Conservation (phyloP, 2,888 invertebrate species). For the Callyntrura guangdongensis region DNA sequence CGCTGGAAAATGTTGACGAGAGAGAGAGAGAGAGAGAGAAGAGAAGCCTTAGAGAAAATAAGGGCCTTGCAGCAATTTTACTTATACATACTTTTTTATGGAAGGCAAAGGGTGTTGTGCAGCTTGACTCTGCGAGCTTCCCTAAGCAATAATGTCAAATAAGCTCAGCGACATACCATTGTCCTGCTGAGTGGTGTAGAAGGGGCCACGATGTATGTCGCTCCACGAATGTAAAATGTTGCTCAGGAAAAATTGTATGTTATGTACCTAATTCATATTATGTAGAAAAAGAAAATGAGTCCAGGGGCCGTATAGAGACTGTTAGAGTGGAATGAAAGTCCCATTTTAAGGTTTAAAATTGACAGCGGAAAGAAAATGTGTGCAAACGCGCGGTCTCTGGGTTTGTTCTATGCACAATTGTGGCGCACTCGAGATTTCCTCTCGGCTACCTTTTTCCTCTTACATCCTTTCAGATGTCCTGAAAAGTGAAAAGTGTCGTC, state of each 20-base stretch:
- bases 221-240: background rate
- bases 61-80: background rate
- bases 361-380: constrained; percentile 29
- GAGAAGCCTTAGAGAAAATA: background rate
- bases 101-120: constrained; percentile 14
- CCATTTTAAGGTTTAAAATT: constrained; percentile 34
- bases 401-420: constrained; percentile 53
- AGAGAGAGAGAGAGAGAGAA: background rate
- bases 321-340: background rate
- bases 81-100: constrained; percentile 16
- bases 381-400: background rate
- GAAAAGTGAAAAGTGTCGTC: constrained; percentile 12
- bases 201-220: background rate
- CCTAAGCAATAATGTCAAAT: constrained; percentile 28
- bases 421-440: constrained; percentile 68
- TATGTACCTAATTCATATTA: background rate
- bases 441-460: constrained; percentile 53
- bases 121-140: background rate
- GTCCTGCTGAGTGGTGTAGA: constrained; percentile 15
- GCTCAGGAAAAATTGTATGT: background rate
- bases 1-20: constrained; percentile 19
- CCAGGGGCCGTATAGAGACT: background rate
- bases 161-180: constrained; percentile 34
- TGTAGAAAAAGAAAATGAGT: background rate
- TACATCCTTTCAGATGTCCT: background rate